phyloP scores from a whole-genome alignment of 2,797 vertebrate species.

The Tenualosa ilisha region DNA sequence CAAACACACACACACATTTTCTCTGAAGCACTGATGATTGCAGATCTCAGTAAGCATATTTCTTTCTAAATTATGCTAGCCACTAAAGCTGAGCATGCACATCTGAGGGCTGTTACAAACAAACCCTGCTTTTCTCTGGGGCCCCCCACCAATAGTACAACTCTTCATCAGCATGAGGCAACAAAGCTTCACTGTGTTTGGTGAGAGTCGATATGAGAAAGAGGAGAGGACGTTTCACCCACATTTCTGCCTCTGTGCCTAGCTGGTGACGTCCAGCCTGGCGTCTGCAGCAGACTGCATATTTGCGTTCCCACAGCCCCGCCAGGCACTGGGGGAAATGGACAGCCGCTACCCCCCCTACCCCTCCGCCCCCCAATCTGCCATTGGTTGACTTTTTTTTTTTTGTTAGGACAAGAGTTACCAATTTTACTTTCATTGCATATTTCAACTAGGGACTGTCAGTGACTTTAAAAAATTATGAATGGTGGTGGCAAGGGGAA shows the following conservation, averaged over 20 bases:
- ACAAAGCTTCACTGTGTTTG: constrained; percentile 45
- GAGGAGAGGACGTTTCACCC: constrained; percentile 47
- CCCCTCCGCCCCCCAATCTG: constrained; percentile 55
- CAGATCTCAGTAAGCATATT: not conserved
- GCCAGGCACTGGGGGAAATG: constrained; percentile 62
- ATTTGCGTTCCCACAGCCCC: constrained; percentile 73
- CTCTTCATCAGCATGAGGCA: constrained; percentile 1
- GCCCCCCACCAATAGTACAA: not conserved
- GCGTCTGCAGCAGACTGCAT: constrained; percentile 64
- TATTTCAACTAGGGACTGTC: constrained; percentile 60
- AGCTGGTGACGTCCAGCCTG: constrained; percentile 62
- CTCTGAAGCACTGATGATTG: constrained; percentile 15
- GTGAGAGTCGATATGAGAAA: constrained; percentile 44
- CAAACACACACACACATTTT: constrained; percentile 43
- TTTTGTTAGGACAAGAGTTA: constrained; percentile 38
- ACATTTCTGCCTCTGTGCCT: constrained; percentile 57
- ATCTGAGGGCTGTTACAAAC: not conserved
- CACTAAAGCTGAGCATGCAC: not conserved
- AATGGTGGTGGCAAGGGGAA: constrained; percentile 20
- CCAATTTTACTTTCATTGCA: constrained; percentile 47
- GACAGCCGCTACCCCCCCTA: constrained; percentile 63
- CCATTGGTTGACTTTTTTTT: constrained; percentile 34
- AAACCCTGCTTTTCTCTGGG: not conserved
- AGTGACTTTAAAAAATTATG: constrained; percentile 36
- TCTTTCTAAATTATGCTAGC: not conserved